Percentiles rank a stretch among this genome's conserved stretches.
phyloP scores from a whole-genome alignment of 2,888 invertebrate genomes.

The Amorpha juglandis region DNA sequence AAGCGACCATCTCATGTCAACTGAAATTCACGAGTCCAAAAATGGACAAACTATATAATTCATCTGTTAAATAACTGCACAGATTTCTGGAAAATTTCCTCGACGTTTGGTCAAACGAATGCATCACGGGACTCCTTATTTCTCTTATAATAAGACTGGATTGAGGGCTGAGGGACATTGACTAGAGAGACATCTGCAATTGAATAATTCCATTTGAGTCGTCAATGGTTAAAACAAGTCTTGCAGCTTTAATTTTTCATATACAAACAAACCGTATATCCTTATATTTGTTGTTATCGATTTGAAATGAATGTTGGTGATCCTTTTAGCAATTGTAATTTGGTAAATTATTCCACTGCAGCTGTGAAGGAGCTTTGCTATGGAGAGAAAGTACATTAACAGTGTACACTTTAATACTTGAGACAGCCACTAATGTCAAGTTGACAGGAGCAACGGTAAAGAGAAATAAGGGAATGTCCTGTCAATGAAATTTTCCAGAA shows the following conservation, averaged over 20 bases:
- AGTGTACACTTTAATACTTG: constrained; percentile 50
- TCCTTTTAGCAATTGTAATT: constrained; percentile 64
- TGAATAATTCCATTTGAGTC: constrained; percentile 79
- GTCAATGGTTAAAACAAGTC: constrained; percentile 85
- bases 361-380: constrained; percentile 76
- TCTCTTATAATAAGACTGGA: constrained; percentile 72
- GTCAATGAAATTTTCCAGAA: constrained; percentile 81
- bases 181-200: constrained; percentile 74
- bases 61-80: constrained; percentile 56
- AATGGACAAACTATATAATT: constrained; percentile 75
- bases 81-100: constrained; percentile 80
- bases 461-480: constrained; percentile 80
- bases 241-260: constrained; percentile 72
- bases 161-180: constrained; percentile 65
- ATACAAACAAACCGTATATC: constrained; percentile 69
- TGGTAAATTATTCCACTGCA: constrained; percentile 81
- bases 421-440: constrained; percentile 40
- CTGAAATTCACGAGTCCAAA: constrained; percentile 81
- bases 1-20: constrained; percentile 81
- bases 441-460: constrained; percentile 64
- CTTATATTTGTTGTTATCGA: constrained; percentile 56
- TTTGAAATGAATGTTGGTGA: constrained; percentile 66
- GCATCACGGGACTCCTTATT: constrained; percentile 64
- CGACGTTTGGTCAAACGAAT: constrained; percentile 52
- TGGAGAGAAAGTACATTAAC: constrained; percentile 73